Evolutionary conservation across 2,888 invertebrate genomes (phyloP).

Genomic region (Phalera bucephala): DNA sequence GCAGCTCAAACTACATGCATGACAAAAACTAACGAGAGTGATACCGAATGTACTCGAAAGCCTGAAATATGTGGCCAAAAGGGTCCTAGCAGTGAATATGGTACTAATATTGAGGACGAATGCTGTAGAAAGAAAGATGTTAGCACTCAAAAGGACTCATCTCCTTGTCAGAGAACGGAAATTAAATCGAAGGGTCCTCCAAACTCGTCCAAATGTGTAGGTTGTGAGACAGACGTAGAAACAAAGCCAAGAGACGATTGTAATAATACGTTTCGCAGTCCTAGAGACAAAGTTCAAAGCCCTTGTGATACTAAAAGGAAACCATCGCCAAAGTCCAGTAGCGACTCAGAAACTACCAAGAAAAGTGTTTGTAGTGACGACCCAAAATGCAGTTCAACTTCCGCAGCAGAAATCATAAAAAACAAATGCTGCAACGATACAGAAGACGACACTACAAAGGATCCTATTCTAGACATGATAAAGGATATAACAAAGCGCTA

Average conservation of each 20-base stretch:
- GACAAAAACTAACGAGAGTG: slow-evolving; percentile 1
- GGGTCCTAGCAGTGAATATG: not conserved
- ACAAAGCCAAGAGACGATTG: not conserved
- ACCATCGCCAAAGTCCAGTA: slow-evolving; percentile 16
- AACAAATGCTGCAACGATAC: slow-evolving; percentile 2
- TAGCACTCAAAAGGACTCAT: slow-evolving; percentile 30
- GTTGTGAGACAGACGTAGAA: slow-evolving; percentile 7
- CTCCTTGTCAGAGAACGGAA: not conserved
- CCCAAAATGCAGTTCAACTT: not conserved
- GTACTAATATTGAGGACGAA: slow-evolving; percentile 3
- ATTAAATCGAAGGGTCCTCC: too few species aligned
- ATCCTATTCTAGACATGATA: slow-evolving; percentile 62
- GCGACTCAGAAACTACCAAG: not conserved
- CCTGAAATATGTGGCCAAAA: not conserved
- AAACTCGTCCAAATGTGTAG: slow-evolving; percentile 7
- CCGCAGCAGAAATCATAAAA: not conserved
- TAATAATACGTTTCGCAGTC: not conserved
- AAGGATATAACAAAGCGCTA: slow-evolving; percentile 70
- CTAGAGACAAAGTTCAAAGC: slow-evolving; percentile 1
- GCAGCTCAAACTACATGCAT: slow-evolving; percentile 1
- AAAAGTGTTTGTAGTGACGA: not conserved
- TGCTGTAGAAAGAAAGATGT: slow-evolving; percentile 10
- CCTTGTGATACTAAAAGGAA: slow-evolving; percentile 13
- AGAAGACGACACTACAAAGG: slow-evolving; percentile 20
- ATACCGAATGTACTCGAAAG: slow-evolving; percentile 6